Evolutionary conservation across 2,888 invertebrate genomes (phyloP).

Genomic region (Leptothorax acervorum): DNA sequence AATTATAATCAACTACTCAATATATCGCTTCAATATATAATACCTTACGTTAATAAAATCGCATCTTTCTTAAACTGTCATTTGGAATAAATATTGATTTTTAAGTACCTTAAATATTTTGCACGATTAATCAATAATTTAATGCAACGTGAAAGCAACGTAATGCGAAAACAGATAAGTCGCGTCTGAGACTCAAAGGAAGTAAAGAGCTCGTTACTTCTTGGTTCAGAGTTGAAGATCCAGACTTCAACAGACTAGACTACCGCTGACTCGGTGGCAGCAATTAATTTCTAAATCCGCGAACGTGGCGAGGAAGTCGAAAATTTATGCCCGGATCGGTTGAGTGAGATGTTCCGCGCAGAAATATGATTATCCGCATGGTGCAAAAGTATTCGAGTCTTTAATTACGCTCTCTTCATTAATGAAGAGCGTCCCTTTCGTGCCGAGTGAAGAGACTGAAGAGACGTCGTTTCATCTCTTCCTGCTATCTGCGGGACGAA

Average conservation of each 20-base stretch:
- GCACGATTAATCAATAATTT: conserved; percentile 14
- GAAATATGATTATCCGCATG: conserved; percentile 39
- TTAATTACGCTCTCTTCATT: conserved; percentile 60
- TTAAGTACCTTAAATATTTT: not conserved
- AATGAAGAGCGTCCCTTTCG: conserved; percentile 29
- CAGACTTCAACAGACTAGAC: conserved; percentile 3
- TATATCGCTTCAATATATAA: not conserved
- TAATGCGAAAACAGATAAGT: conserved; percentile 9
- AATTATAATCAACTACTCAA: not conserved
- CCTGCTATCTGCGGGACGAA: not conserved
- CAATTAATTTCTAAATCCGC: conserved; percentile 47
- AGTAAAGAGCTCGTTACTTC: conserved; percentile 3
- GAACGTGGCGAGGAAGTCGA: conserved; percentile 35
- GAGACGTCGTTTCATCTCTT: conserved; percentile 35
- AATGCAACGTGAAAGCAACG: not conserved
- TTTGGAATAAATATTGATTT: not conserved
- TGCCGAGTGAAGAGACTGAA: not conserved
- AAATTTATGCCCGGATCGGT: conserved; percentile 23
- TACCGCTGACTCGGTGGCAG: conserved; percentile 26
- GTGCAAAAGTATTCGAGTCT: conserved; percentile 42
- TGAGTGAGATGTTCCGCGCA: not conserved
- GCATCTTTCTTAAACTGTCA: not conserved
- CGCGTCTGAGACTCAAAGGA: conserved; percentile 15
- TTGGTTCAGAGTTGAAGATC: not conserved
- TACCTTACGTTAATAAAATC: not conserved